phyloP scores from a whole-genome alignment of 2,888 invertebrate genomes.

The Xylota segnis region DNA sequence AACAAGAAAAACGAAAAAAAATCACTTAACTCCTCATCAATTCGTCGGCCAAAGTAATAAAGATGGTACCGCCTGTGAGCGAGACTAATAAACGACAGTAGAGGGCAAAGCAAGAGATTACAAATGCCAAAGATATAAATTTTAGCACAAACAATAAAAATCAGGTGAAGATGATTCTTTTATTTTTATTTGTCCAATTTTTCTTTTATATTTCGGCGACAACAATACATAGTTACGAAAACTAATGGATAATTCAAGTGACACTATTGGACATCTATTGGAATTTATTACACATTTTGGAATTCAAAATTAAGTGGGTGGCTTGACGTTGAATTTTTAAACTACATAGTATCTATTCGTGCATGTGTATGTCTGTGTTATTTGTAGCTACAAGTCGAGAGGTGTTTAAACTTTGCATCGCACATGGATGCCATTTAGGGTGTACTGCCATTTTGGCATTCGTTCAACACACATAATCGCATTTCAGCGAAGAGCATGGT shows the following conservation, averaged over 20 bases:
- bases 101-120: slow-evolving; percentile 31
- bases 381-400: not conserved
- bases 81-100: slow-evolving; percentile 27
- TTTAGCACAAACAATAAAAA: slow-evolving; percentile 43
- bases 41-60: slow-evolving; percentile 17
- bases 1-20: not conserved
- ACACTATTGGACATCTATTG: slow-evolving; percentile 72
- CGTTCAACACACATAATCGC: slow-evolving; percentile 35
- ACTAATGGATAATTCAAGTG: slow-evolving; percentile 69
- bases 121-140: slow-evolving; percentile 46
- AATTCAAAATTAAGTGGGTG: slow-evolving; percentile 53
- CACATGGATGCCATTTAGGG: slow-evolving; percentile 49
- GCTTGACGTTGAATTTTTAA: slow-evolving; percentile 36
- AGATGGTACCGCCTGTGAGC: not conserved
- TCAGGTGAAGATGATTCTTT: slow-evolving; percentile 54
- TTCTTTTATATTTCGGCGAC: slow-evolving; percentile 43
- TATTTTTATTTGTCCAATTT: slow-evolving; percentile 32
- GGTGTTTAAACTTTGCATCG: slow-evolving; percentile 34
- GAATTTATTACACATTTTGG: slow-evolving; percentile 68
- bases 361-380: not conserved
- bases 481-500: slow-evolving; percentile 52
- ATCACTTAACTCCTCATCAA: slow-evolving; percentile 12
- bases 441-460: slow-evolving; percentile 44
- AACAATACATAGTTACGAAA: slow-evolving; percentile 58
- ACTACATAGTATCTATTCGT: slow-evolving; percentile 9